Evolutionary conservation across 2,113 vertebrate species (phyloP).

Genomic region (Oxygymnocypris stewartii): DNA sequence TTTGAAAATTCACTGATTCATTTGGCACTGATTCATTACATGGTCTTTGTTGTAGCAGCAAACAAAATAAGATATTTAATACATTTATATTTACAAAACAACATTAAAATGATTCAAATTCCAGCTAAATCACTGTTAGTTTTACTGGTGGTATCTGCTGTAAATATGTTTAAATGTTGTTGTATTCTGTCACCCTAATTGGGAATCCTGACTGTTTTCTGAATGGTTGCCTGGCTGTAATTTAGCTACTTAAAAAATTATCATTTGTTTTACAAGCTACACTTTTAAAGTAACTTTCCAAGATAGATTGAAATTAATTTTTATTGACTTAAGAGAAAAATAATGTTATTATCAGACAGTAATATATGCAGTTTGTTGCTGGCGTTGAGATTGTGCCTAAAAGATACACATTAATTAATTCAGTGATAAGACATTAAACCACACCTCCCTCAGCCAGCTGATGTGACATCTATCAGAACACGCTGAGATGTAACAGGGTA

Average conservation of each 20-base stretch:
- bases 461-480: conserved; percentile 13
- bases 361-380: not conserved
- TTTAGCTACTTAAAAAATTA: not conserved
- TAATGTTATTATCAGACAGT: not conserved
- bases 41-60: not conserved
- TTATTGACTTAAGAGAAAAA: not conserved
- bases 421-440: conserved; percentile 18
- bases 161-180: not conserved
- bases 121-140: not conserved
- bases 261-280: not conserved
- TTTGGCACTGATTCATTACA: not conserved
- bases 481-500: not conserved
- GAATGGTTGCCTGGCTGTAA: not conserved
- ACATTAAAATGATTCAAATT: not conserved
- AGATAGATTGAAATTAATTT: not conserved
- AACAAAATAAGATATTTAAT: not conserved
- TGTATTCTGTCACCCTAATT: not conserved
- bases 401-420: conserved; percentile 33
- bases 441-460: conserved; percentile 14
- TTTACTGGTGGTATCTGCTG: not conserved
- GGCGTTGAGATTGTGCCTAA: not conserved
- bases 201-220: not conserved
- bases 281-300: not conserved
- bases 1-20: not conserved
- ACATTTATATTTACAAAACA: not conserved